Conservation (phyloP, 2,888 invertebrate genomes). For the Lithosia quadra region DNA sequence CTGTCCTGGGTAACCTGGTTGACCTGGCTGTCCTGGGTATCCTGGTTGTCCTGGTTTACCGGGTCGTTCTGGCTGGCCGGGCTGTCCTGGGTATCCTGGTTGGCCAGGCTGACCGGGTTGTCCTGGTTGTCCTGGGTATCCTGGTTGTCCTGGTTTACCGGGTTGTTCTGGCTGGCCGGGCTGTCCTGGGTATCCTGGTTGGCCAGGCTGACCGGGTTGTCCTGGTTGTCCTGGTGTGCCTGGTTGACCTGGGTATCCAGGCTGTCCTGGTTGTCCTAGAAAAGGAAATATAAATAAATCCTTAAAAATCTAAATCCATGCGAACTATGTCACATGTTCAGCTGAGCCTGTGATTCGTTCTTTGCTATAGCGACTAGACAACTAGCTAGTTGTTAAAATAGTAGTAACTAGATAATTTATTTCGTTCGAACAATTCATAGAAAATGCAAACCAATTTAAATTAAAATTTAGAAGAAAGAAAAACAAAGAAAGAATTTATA, state of each 20-base stretch:
- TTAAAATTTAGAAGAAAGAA: too few species aligned
- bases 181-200: constrained; percentile 17
- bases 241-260: constrained; percentile 15
- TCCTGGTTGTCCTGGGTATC: constrained; percentile 24
- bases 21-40: constrained; percentile 41
- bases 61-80: constrained; percentile 16
- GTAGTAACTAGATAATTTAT: too few species aligned
- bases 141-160: constrained; percentile 16
- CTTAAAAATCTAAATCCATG: too few species aligned
- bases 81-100: constrained; percentile 18
- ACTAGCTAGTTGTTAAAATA: too few species aligned
- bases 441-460: too few species aligned
- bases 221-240: constrained; percentile 17
- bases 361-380: too few species aligned
- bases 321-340: too few species aligned
- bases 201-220: constrained; percentile 16
- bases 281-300: too few species aligned
- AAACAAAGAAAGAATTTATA: too few species aligned
- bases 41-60: constrained; percentile 29
- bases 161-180: constrained; percentile 14
- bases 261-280: constrained; percentile 17
- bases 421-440: too few species aligned
- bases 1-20: constrained; percentile 17
- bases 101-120: constrained; percentile 17
- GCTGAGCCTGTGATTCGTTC: too few species aligned